A percentile compares a stretch with the other conserved stretches of the same genome.
phyloP scores from a whole-genome alignment of 2,113 vertebrate genomes.

The Saguinus midas region DNA sequence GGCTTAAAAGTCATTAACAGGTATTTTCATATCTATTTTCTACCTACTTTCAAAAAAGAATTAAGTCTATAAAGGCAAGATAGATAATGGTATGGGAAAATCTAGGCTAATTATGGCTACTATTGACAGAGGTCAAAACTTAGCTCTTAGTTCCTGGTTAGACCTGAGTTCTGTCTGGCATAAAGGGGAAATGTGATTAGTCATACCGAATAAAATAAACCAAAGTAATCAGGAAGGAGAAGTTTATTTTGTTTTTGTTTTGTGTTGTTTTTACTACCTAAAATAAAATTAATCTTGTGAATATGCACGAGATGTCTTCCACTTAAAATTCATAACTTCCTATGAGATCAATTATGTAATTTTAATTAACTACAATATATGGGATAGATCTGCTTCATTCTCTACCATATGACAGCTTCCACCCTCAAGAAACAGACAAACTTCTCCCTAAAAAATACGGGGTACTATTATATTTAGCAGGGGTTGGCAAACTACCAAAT shows the following conservation, averaged over 20 bases:
- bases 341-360: slow-evolving; percentile 10
- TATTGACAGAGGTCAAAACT: not conserved
- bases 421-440: not conserved
- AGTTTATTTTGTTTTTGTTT: not conserved
- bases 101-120: not conserved
- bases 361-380: slow-evolving; percentile 40
- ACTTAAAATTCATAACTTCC: slow-evolving; percentile 25
- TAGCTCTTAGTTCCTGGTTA: not conserved
- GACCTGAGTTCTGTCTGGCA: not conserved
- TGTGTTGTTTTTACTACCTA: not conserved
- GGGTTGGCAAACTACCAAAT: slow-evolving; percentile 23
- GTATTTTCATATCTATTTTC: slow-evolving; percentile 21
- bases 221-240: slow-evolving; percentile 26
- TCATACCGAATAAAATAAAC: slow-evolving; percentile 38
- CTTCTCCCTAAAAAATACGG: slow-evolving; percentile 5
- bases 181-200: slow-evolving; percentile 39
- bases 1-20: slow-evolving; percentile 25
- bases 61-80: slow-evolving; percentile 5
- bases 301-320: slow-evolving; percentile 17
- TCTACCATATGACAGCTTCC: not conserved
- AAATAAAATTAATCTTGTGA: slow-evolving; percentile 41
- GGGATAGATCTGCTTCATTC: not conserved
- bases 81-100: not conserved
- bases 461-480: not conserved
- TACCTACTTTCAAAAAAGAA: slow-evolving; percentile 42